Conservation (phyloP, 1,140 invertebrate genomes). For the Caenorhabditis briggsae region DNA sequence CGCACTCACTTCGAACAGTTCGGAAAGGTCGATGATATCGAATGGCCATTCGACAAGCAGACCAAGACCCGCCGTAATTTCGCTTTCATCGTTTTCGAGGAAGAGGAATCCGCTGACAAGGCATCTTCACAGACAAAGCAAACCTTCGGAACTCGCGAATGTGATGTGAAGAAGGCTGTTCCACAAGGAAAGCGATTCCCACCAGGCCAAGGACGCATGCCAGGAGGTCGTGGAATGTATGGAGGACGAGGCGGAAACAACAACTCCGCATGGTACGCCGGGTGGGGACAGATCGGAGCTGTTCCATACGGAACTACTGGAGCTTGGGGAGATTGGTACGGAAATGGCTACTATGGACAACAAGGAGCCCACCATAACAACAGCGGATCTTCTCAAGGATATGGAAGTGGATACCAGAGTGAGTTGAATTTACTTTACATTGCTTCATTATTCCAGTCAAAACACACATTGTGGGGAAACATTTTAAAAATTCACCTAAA, state of each 20-base stretch:
- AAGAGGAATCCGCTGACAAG: constrained; percentile 75
- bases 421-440: background rate
- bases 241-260: constrained; percentile 59
- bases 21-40: constrained; percentile 76
- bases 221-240: constrained; percentile 46
- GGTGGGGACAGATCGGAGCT: constrained; percentile 59
- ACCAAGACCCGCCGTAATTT: constrained; percentile 76
- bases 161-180: constrained; percentile 78
- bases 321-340: constrained; percentile 61
- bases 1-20: constrained; percentile 75
- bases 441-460: background rate
- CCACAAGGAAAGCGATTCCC: constrained; percentile 73
- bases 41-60: constrained; percentile 77
- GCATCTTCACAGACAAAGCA: constrained; percentile 74
- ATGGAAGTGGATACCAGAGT: constrained; percentile 57
- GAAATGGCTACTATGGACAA: constrained; percentile 21
- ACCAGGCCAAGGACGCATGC: constrained; percentile 38
- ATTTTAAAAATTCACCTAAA: too few species aligned
- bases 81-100: constrained; percentile 78
- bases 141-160: constrained; percentile 70
- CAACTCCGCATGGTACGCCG: constrained; percentile 55
- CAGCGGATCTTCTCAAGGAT: constrained; percentile 10
- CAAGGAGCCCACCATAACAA: constrained; percentile 4
- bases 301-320: constrained; percentile 58
- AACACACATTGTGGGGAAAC: background rate